These are phyloP conservation scores for Ochlodes sylvanus DNA, from an alignment of 2,888 invertebrate species.

Conservation along the genomic window DNA sequence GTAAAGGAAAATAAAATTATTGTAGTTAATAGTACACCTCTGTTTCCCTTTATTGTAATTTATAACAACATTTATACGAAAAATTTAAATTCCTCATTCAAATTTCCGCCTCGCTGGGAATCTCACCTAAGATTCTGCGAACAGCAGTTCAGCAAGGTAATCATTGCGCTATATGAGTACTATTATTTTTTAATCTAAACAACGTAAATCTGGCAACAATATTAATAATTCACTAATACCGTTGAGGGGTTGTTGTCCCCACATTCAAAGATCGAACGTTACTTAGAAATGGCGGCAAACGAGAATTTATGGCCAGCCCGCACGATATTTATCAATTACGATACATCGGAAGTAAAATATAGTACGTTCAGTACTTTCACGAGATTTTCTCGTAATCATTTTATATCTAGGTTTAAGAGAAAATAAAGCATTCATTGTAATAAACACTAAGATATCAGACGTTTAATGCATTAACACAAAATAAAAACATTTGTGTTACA, in stretches of 20 bases:
- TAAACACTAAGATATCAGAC: neutral
- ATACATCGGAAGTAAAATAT: constrained; percentile 37
- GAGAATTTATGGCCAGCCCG: constrained; percentile 31
- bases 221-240: constrained; percentile 30
- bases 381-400: constrained; percentile 30
- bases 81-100: too few relatives aligned
- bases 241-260: constrained; percentile 30
- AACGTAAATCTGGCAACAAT: neutral
- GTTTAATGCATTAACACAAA: too few relatives aligned
- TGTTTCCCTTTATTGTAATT: too few relatives aligned
- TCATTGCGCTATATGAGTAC: too few relatives aligned
- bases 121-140: too few relatives aligned
- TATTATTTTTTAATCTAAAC: neutral
- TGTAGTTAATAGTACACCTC: too few relatives aligned
- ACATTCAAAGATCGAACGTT: constrained; percentile 32
- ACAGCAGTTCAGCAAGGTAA: too few relatives aligned
- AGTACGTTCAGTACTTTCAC: constrained; percentile 26
- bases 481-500: too few relatives aligned
- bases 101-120: too few relatives aligned
- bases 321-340: constrained; percentile 37
- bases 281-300: constrained; percentile 36
- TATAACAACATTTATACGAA: too few relatives aligned
- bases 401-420: constrained; percentile 20
- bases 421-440: neutral
- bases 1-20: neutral